Evolutionary conservation across 2,797 vertebrate species (phyloP).

Genomic region (Melanotaenia parkinsoni): DNA sequence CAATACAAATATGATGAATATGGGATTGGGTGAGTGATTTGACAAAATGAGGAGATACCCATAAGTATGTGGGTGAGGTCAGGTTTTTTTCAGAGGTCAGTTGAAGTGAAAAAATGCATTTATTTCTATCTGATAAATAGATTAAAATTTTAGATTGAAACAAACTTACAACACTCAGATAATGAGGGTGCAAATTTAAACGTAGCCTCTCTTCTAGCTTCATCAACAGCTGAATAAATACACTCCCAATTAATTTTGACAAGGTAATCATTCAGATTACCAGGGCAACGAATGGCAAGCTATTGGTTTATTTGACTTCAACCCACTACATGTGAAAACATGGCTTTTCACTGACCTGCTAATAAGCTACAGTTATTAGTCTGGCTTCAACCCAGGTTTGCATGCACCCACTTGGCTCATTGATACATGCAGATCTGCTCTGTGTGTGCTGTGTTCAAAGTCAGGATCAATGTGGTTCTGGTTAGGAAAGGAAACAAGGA

Average conservation of each 20-base stretch:
- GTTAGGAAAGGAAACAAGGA: slow-evolving; percentile 66
- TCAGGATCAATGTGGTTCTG: slow-evolving; percentile 74
- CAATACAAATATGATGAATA: not conserved
- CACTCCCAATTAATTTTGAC: slow-evolving; percentile 62
- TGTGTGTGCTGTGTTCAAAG: slow-evolving; percentile 56
- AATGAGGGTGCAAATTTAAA: slow-evolving; percentile 32
- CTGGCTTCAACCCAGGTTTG: slow-evolving; percentile 56
- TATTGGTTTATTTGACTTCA: slow-evolving; percentile 76
- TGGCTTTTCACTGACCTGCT: slow-evolving; percentile 68
- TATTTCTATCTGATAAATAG: slow-evolving; percentile 10
- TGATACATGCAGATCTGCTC: slow-evolving; percentile 54
- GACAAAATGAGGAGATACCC: not conserved
- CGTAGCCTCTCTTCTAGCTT: slow-evolving; percentile 29
- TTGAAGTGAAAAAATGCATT: not conserved
- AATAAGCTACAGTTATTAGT: slow-evolving; percentile 74
- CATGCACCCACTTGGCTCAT: slow-evolving; percentile 33
- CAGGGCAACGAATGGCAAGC: slow-evolving; percentile 47
- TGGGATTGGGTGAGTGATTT: not conserved
- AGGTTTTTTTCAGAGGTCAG: not conserved
- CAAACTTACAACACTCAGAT: slow-evolving; percentile 32
- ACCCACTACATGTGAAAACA: slow-evolving; percentile 71
- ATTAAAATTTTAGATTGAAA: slow-evolving; percentile 32
- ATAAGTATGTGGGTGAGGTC: not conserved
- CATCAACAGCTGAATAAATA: slow-evolving; percentile 58
- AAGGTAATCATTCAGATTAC: slow-evolving; percentile 62